Evolutionary conservation across 1,140 invertebrate species (phyloP).

Genomic region (Hylaeus volcanicus): DNA sequence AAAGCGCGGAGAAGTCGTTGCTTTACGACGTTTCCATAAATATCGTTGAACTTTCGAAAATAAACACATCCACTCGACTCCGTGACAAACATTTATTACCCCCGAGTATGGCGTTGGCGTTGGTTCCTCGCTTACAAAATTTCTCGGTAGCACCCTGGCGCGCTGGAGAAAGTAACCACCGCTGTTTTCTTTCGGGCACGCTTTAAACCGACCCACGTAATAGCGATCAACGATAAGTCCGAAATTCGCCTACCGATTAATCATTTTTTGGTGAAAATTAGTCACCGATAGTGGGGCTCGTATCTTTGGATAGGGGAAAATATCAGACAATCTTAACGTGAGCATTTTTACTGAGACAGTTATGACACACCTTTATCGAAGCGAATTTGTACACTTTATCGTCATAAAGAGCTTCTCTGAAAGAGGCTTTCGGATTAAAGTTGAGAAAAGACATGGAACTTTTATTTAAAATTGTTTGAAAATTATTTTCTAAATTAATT

Average conservation of each 20-base stretch:
- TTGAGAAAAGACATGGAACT: no score
- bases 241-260: background rate
- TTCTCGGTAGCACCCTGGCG: constrained; percentile 24
- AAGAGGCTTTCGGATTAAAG: no score
- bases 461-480: no score
- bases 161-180: background rate
- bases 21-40: constrained; percentile 46
- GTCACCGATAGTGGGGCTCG: no score
- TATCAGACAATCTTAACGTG: no score
- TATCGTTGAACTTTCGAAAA: constrained; percentile 14
- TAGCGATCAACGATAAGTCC: background rate
- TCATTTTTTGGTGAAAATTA: background rate
- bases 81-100: constrained; percentile 38
- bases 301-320: no score
- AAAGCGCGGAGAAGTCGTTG: constrained; percentile 15
- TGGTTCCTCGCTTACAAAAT: constrained; percentile 12
- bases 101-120: background rate
- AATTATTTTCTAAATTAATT: no score
- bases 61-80: constrained; percentile 21
- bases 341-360: no score
- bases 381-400: no score
- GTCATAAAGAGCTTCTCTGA: no score
- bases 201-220: constrained; percentile 8
- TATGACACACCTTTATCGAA: no score
- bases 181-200: no score